Percentiles rank a stretch among this genome's conserved stretches.
Conservation (phyloP, 2,797 vertebrate species). For the Mormyrus hasselquistii region DNA sequence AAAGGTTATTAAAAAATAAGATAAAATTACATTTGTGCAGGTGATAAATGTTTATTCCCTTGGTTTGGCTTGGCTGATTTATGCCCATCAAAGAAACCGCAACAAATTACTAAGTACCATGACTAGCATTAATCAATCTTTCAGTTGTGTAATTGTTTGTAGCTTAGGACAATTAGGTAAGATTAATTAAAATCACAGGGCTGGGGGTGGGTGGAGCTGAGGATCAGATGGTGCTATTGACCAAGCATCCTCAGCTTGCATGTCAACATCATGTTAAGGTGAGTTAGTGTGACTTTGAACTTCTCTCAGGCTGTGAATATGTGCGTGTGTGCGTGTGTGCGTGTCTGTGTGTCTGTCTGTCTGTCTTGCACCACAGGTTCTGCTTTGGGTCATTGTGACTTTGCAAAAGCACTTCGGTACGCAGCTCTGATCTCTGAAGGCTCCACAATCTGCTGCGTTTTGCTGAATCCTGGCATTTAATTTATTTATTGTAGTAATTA, state of each 20-base stretch:
- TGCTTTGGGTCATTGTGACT: not conserved
- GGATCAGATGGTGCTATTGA: not conserved
- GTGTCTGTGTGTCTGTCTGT: not conserved
- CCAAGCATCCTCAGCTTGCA: not conserved
- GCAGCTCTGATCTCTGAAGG: not conserved
- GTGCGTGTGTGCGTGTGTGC: not conserved
- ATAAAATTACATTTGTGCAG: not conserved
- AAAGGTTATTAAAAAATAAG: not conserved
- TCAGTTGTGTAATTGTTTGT: not conserved
- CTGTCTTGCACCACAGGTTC: not conserved
- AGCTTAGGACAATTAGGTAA: not conserved
- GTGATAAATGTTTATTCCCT: not conserved
- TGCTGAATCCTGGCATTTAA: not conserved
- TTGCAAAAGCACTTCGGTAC: not conserved
- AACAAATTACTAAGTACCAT: not conserved
- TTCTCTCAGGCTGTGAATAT: not conserved
- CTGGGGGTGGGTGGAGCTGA: not conserved
- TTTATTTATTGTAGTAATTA: not conserved
- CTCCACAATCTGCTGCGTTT: not conserved
- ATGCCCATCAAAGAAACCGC: not conserved
- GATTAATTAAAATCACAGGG: not conserved
- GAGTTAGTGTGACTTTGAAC: not conserved
- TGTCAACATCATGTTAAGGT: not conserved
- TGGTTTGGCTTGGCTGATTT: not conserved
- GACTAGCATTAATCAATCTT: not conserved